A percentile compares a stretch with the other conserved stretches of the same genome.
Conservation (phyloP, 2,113 vertebrate genomes). For the Callaeas wilsoni region DNA sequence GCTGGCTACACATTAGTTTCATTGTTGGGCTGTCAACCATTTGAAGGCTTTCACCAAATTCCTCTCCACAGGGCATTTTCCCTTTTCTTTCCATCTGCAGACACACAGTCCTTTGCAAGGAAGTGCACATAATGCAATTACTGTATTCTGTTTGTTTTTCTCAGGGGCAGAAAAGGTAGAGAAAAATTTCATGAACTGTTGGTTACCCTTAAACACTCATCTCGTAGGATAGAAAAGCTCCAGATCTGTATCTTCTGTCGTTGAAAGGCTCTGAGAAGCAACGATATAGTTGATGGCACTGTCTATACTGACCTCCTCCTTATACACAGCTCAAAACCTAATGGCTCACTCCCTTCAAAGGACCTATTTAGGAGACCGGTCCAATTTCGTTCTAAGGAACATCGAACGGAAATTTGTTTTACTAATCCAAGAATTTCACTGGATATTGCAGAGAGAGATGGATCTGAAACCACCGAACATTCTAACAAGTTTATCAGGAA, state of each 20-base stretch:
- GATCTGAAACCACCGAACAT: not conserved
- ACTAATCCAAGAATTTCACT: not conserved
- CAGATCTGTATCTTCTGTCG: not conserved
- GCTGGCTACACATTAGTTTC: not conserved
- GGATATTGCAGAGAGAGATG: not conserved
- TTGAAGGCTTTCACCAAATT: not conserved
- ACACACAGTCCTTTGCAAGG: not conserved
- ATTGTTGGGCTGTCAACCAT: slow-evolving; percentile 21
- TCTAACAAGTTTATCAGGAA: not conserved
- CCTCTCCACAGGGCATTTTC: not conserved
- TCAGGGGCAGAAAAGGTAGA: not conserved
- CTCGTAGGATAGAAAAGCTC: not conserved
- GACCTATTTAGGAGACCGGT: not conserved
- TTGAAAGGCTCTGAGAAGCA: not conserved
- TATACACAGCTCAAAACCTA: not conserved
- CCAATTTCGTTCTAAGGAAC: not conserved
- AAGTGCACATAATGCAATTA: not conserved
- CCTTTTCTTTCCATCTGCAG: not conserved
- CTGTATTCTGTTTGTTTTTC: not conserved
- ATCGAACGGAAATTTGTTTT: not conserved
- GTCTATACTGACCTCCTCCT: not conserved
- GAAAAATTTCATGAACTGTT: not conserved
- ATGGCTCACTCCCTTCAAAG: not conserved
- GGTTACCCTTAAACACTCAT: not conserved
- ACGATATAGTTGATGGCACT: not conserved